These are phyloP conservation scores for Molorchus minor DNA, from an alignment of 2,888 invertebrate species.

Conservation along the genomic window DNA sequence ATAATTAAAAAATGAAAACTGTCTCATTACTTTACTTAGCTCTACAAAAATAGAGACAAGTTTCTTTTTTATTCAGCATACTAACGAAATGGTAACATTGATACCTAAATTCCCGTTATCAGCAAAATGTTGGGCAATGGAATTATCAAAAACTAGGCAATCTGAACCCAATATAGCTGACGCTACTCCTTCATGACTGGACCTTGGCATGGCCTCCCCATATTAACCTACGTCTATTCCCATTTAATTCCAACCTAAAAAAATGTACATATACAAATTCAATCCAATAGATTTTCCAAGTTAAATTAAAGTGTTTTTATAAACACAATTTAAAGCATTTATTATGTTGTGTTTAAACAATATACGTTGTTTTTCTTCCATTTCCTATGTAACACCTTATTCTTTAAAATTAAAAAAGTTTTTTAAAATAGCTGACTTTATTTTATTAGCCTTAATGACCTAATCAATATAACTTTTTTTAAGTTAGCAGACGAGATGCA, in stretches of 20 bases:
- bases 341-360: too few relatives aligned
- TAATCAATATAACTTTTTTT: too few relatives aligned
- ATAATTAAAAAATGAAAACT: conserved; percentile 4
- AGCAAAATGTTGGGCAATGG: conserved; percentile 97
- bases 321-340: too few relatives aligned
- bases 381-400: too few relatives aligned
- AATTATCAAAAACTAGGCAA: conserved; percentile 98
- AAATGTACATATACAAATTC: conserved; percentile 2
- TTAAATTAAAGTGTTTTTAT: too few relatives aligned
- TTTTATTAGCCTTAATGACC: too few relatives aligned
- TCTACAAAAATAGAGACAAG: conserved; percentile 6
- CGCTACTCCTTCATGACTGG: conserved; percentile 98
- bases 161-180: conserved; percentile 98
- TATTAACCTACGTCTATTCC: conserved; percentile 91
- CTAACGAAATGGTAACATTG: conserved; percentile 98
- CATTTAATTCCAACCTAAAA: conserved; percentile 91
- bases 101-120: conserved; percentile 99
- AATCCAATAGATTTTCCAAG: too few relatives aligned
- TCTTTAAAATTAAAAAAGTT: too few relatives aligned
- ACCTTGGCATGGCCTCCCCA: conserved; percentile 99
- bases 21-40: conserved; percentile 27
- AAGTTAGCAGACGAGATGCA: too few relatives aligned
- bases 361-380: too few relatives aligned
- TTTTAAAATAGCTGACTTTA: too few relatives aligned
- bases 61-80: conserved; percentile 66